Conservation (phyloP, 2,797 vertebrate species). For the Australoheros facetus region DNA sequence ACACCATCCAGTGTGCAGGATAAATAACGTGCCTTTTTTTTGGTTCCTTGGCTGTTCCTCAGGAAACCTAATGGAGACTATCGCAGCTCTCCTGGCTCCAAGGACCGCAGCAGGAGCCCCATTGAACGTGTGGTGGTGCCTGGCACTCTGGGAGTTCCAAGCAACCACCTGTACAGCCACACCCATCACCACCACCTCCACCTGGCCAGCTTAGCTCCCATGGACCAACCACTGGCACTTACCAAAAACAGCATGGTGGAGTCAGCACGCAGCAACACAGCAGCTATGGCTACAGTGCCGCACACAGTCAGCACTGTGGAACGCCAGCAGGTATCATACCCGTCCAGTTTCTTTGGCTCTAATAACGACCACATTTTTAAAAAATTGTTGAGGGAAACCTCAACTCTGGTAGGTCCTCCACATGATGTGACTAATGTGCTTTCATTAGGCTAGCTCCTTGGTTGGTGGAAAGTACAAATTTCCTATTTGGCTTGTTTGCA, state of each 20-base stretch:
- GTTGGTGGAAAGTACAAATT: constrained; percentile 3
- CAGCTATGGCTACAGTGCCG: constrained; percentile 59
- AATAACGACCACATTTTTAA: background rate
- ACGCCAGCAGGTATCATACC: constrained; percentile 90
- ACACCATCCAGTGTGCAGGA: background rate
- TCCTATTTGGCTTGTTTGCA: constrained; percentile 11
- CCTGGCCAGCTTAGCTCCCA: constrained; percentile 87
- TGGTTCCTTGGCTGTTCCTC: constrained; percentile 46
- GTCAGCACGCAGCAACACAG: constrained; percentile 69
- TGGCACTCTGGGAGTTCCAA: constrained; percentile 83
- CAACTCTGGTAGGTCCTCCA: background rate
- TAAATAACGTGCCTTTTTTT: background rate
- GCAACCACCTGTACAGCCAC: constrained; percentile 85
- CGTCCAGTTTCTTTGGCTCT: constrained; percentile 5
- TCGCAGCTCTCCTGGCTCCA: constrained; percentile 76
- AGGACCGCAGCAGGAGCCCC: constrained; percentile 93
- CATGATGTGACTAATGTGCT: constrained; percentile 20
- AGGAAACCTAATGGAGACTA: constrained; percentile 95
- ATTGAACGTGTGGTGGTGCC: constrained; percentile 88
- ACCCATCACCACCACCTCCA: constrained; percentile 70
- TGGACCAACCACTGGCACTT: constrained; percentile 97
- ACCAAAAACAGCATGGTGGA: constrained; percentile 95
- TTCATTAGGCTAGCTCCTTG: constrained; percentile 14
- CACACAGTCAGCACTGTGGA: constrained; percentile 84
- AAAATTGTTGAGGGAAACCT: constrained; percentile 15